Conservation (phyloP, 2,113 vertebrate species). For the Oxyura jamaicensis region DNA sequence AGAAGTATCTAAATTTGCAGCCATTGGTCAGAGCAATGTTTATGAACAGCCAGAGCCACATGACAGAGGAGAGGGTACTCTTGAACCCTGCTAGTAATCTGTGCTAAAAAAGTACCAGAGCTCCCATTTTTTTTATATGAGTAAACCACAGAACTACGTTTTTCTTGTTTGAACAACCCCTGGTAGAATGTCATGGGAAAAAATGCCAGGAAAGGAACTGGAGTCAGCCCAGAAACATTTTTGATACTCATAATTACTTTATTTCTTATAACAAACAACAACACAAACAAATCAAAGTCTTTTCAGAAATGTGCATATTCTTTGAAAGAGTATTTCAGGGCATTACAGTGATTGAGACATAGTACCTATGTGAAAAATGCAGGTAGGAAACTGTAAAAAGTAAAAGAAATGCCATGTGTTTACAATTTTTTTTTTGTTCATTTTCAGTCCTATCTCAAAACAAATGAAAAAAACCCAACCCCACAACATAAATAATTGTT, state of each 20-base stretch:
- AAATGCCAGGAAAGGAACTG: slow-evolving; percentile 55
- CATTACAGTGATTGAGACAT: not conserved
- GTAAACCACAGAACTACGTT: slow-evolving; percentile 66
- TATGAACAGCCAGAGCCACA: slow-evolving; percentile 16
- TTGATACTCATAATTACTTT: not conserved
- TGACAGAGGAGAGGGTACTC: slow-evolving; percentile 46
- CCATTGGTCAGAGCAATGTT: slow-evolving; percentile 36
- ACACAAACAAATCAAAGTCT: not conserved
- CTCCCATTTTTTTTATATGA: slow-evolving; percentile 18
- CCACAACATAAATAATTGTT: not conserved
- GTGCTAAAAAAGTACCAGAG: slow-evolving; percentile 61
- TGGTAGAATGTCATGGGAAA: slow-evolving; percentile 52
- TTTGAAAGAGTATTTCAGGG: slow-evolving; percentile 2
- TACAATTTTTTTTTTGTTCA: not conserved
- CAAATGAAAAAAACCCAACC: not conserved
- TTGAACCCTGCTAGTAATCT: slow-evolving; percentile 45
- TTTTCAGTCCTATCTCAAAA: not conserved
- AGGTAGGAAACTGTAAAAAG: not conserved
- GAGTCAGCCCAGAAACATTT: slow-evolving; percentile 49
- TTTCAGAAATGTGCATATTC: not conserved
- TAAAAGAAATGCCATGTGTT: not conserved
- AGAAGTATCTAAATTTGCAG: slow-evolving; percentile 60
- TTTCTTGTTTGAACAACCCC: slow-evolving; percentile 49
- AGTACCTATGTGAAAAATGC: not conserved
- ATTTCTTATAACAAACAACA: not conserved